Evolutionary conservation across 2,888 invertebrate genomes (phyloP), one percentile per base, ranked within the genome.

Genomic region (Conus canariensis): DNA sequence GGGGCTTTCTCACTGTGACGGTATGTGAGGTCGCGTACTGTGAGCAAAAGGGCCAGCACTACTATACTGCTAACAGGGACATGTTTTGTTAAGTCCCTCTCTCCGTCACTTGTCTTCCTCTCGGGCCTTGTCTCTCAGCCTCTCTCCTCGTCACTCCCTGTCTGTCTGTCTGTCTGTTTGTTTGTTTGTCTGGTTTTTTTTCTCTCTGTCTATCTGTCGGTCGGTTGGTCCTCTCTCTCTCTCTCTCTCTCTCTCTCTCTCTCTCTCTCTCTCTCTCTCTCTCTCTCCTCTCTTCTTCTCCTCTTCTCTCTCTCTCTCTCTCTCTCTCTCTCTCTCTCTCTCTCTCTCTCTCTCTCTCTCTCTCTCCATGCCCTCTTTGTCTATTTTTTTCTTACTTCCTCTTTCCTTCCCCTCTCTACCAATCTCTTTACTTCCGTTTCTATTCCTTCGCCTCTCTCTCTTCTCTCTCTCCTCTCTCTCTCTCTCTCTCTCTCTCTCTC

Each of bases 81-180:
- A 45, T 2, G 45, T 64, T 64, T 64, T 64, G 10, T 64, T 64
- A 4, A 64, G 64, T 64, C 64, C 16, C 64, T 64, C 64, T 64
- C 64, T 64, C 64, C 16, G 12, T 64, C 64, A 14, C 64, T 74
- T 4, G 8, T 74, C 74, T 74, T 22, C 19, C 74, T 74, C 74
- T 74, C n/a, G 1, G 8, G 12, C 74, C 3, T 22, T 74, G 16
- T 74, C 74, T 74, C 74, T n/a, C 74, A 19, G 16, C n/a, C n/a
- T 74, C n/a, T 74, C 74, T 19, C 83, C 25, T 30, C 25, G 30
- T 83, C 83, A 25, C 30, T 83, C 58, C 25, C 83, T 83, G 30
- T 83, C 83, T 83, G 16, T 83, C 83, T 83, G 16, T 83, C 83
- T 83, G 30, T 83, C 5, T 83, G 30, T 83, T 56, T 83, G 16